Evolutionary conservation across 2,113 vertebrate species (phyloP), one percentile per base, ranked within the genome.

Genomic region (Phocoena sinus): DNA sequence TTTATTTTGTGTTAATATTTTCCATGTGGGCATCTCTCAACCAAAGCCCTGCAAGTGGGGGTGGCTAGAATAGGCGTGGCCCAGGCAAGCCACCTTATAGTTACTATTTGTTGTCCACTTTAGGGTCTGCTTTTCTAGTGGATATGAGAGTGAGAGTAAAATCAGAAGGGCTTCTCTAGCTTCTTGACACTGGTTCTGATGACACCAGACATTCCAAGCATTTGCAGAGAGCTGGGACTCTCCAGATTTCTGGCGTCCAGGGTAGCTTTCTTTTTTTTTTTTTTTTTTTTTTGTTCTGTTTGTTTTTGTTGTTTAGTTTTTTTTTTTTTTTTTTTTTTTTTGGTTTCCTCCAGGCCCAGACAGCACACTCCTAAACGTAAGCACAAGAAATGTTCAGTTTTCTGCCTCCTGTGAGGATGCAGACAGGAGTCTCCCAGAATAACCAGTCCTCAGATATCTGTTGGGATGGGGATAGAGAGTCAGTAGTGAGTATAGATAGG

Each of bases 1-100:
- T 91, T 94, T 88, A 91, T 89, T 97, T 90, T 91, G n/a, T 89
- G 56, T 79, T 94, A 96, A 94, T 96, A 94, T 79, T 96, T 91
- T 89, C 62, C 87, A 89, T 68, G 47, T 89, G 68, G 9, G 3
- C 56, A 36, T 82, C 33, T 77, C 33, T 91, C 23, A 94, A 80
- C 12, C 58, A 93, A 91, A 93, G 1, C 8, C 12, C 23, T 83
- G 17, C 21, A 60, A 47, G 23, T 94, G 9, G 33, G 38, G 8
- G 28, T 94, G 41, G 17, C 38, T 93, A 88, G 26, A 93, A 71
- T 79, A 79, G 18, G 15, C 15, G 44, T 79, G 62, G 18, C 14
- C 11, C 33, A 68, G n/a, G 38, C 8, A 96, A 94, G 15, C 13
- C 26, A 80, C 58, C 5, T 2, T 91, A 21, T 79, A 73, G 7